Percentiles rank a stretch among this genome's conserved stretches.
These are phyloP conservation scores for Megastigmus dorsalis DNA, from an alignment of 2,888 invertebrate genomes.

Conservation along the genomic window DNA sequence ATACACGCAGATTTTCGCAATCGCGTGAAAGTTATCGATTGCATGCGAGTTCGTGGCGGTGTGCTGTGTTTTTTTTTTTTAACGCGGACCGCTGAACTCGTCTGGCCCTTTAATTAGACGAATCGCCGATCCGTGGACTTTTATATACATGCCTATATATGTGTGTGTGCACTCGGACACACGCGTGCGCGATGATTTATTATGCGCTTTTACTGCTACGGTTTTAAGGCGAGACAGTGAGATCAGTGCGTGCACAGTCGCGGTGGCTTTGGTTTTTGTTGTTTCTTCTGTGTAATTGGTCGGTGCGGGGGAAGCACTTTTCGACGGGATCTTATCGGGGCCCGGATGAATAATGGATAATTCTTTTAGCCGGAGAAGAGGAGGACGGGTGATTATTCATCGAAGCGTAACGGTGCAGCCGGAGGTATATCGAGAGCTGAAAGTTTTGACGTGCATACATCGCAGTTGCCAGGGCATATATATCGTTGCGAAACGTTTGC, in stretches of 20 bases:
- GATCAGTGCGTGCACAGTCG: too few species aligned
- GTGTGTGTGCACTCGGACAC: not conserved
- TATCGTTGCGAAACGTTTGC: too few species aligned
- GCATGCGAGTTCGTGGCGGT: too few species aligned
- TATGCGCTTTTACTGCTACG: too few species aligned
- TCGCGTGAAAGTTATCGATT: conserved; percentile 53
- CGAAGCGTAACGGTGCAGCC: too few species aligned
- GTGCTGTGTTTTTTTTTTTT: conserved; percentile 9
- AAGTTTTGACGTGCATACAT: too few species aligned
- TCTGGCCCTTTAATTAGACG: conserved; percentile 36
- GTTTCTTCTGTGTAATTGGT: not conserved
- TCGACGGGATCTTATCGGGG: not conserved
- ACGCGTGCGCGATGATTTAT: not conserved
- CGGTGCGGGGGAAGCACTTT: not conserved
- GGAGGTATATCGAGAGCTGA: not conserved
- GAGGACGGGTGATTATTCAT: too few species aligned
- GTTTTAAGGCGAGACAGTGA: too few species aligned
- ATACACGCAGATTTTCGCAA: conserved; percentile 33
- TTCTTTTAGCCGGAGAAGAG: not conserved
- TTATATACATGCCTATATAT: not conserved
- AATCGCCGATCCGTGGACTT: not conserved
- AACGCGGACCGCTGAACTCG: not conserved
- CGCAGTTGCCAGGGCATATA: too few species aligned
- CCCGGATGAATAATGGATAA: conserved; percentile 19
- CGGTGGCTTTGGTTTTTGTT: not conserved